Percentiles rank a stretch among this genome's conserved stretches.
phyloP scores from a whole-genome alignment of 53 echinoderm and acorn worm genomes.

The Crossaster papposus region DNA sequence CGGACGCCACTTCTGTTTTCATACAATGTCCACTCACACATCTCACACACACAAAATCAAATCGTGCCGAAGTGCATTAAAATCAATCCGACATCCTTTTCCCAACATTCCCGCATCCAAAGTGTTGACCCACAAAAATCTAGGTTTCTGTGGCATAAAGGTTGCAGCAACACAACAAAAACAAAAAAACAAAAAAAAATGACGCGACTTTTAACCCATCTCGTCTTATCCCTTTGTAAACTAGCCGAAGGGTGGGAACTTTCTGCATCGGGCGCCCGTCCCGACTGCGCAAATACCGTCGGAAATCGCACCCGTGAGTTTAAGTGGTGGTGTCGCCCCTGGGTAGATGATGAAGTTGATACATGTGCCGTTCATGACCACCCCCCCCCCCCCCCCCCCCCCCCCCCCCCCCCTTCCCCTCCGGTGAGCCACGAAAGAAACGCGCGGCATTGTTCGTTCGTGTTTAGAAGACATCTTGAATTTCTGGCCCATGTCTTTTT shows the following conservation, averaged over 20 bases:
- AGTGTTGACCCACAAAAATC: slow-evolving; percentile 42
- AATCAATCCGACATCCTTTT: neutral
- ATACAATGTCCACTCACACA: neutral
- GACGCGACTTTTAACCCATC: neutral
- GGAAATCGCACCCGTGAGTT: slow-evolving; percentile 28
- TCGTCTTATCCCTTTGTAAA: neutral
- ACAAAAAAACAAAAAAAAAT: neutral
- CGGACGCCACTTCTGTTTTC: neutral
- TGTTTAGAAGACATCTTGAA: too few species aligned
- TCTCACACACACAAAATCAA: neutral
- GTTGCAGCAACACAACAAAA: neutral
- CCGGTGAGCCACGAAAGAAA: too few species aligned
- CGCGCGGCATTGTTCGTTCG: too few species aligned
- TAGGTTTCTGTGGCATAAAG: slow-evolving; percentile 23
- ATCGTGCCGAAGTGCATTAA: slow-evolving; percentile 44
- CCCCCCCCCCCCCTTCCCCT: too few species aligned
- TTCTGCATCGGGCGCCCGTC: neutral
- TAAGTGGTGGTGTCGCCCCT: slow-evolving; percentile 60
- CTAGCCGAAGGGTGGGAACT: neutral
- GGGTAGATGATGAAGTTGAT: slow-evolving; percentile 3
- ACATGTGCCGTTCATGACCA: neutral
- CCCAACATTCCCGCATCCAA: neutral
- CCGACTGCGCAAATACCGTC: slow-evolving; percentile 41
- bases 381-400: too few species aligned
- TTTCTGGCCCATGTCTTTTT: too few species aligned